These are phyloP conservation scores for Sternarchorhynchus goeldii DNA, from an alignment of 2,797 vertebrate species.

Conservation along the genomic window DNA sequence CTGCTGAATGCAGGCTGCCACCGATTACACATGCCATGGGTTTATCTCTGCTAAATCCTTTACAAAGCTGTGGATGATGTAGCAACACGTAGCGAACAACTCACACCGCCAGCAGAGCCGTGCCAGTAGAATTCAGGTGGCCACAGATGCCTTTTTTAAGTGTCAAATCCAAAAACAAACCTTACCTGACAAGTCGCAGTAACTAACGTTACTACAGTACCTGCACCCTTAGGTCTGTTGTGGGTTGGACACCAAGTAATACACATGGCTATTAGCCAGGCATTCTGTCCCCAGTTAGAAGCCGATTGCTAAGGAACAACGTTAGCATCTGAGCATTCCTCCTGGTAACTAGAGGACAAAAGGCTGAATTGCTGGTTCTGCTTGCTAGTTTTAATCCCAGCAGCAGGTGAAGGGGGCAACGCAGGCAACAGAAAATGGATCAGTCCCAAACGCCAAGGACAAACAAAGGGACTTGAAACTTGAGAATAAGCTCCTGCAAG, in stretches of 20 bases:
- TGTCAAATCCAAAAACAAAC: constrained; percentile 16
- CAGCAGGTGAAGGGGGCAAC: constrained; percentile 30
- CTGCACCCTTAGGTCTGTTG: neutral
- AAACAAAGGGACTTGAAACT: constrained; percentile 21
- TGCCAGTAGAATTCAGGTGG: constrained; percentile 15
- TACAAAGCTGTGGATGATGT: constrained; percentile 62
- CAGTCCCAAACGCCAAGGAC: constrained; percentile 10
- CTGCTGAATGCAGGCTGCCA: constrained; percentile 44
- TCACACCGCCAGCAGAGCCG: constrained; percentile 54
- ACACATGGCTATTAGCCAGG: constrained; percentile 16
- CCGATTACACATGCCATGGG: constrained; percentile 60
- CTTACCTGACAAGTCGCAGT: neutral
- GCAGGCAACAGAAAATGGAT: constrained; percentile 12
- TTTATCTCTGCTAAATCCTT: constrained; percentile 71
- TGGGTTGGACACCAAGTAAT: neutral
- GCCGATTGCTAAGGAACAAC: constrained; percentile 31
- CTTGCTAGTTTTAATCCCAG: constrained; percentile 29
- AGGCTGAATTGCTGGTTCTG: constrained; percentile 35
- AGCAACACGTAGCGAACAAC: constrained; percentile 56
- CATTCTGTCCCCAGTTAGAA: constrained; percentile 16
- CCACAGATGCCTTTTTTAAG: neutral
- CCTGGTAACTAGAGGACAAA: constrained; percentile 5
- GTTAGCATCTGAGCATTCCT: neutral
- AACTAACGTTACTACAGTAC: neutral
- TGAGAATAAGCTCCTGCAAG: constrained; percentile 14